Evolutionary conservation across 2,113 vertebrate species (phyloP).

Genomic region (Oreochromis spilurus): DNA sequence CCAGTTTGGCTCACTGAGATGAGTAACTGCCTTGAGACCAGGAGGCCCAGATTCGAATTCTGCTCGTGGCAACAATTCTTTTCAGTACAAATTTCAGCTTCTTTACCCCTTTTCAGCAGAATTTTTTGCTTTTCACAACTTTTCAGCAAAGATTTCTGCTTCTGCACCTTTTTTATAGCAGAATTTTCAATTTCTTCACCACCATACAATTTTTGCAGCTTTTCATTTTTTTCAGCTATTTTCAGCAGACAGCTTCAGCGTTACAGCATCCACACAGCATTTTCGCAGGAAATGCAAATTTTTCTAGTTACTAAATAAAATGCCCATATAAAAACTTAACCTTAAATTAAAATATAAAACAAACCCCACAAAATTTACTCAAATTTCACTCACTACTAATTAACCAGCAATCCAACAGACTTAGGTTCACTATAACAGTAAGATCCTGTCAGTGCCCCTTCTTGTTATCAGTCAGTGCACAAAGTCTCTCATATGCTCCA

Average conservation of each 20-base stretch:
- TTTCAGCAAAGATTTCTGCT: too few relatives aligned
- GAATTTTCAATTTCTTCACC: too few relatives aligned
- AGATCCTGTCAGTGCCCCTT: background rate
- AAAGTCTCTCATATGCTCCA: background rate
- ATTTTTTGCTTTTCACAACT: too few relatives aligned
- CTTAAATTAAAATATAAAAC: background rate
- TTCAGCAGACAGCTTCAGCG: background rate
- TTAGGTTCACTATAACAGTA: background rate
- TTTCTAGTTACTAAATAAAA: background rate
- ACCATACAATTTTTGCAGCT: background rate
- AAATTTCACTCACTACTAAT: background rate
- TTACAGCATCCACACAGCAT: background rate
- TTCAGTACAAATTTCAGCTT: too few relatives aligned
- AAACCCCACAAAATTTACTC: background rate
- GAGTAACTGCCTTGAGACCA: too few relatives aligned
- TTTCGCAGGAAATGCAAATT: background rate
- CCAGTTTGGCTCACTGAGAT: too few relatives aligned
- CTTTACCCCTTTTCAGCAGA: too few relatives aligned
- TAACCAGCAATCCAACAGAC: background rate
- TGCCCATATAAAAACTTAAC: accelerated
- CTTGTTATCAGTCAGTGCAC: background rate
- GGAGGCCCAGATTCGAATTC: too few relatives aligned
- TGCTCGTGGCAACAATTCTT: too few relatives aligned
- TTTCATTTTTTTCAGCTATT: background rate
- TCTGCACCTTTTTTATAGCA: too few relatives aligned